phyloP scores from a whole-genome alignment of 1,140 invertebrate species.

The Panulirus ornatus region DNA sequence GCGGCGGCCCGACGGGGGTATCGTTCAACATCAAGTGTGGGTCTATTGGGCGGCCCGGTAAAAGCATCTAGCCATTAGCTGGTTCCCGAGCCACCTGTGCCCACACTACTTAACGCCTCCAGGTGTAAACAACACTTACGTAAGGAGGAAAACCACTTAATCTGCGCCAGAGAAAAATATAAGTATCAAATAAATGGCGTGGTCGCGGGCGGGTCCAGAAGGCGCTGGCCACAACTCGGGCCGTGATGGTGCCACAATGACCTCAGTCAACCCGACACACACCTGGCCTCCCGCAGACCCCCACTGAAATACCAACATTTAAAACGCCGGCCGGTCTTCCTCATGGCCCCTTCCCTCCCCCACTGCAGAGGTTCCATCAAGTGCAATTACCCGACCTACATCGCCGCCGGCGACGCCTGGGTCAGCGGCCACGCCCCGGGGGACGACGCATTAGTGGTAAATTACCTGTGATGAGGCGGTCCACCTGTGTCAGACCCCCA shows the following conservation, averaged over 20 bases:
- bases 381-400: not conserved
- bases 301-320: not conserved
- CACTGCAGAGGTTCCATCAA: no score
- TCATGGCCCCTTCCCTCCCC: no score
- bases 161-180: conserved; percentile 41
- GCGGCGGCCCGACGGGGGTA: conserved; percentile 21
- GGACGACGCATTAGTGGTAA: not conserved
- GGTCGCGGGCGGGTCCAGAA: not conserved
- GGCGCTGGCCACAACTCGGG: not conserved
- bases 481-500: not conserved
- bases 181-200: conserved; percentile 42
- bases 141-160: conserved; percentile 54
- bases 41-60: conserved; percentile 31
- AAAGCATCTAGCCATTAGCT: conserved; percentile 55
- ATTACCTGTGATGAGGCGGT: not conserved
- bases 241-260: not conserved
- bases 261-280: not conserved
- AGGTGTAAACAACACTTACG: conserved; percentile 48
- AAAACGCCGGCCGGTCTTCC: not conserved
- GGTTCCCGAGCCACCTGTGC: conserved; percentile 35
- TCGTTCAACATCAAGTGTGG: conserved; percentile 43
- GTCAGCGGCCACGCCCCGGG: no score
- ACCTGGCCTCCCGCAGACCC: not conserved
- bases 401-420: no score
- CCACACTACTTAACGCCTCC: conserved; percentile 26